A percentile compares a stretch with the other conserved stretches of the same genome.
Evolutionary conservation across 1,140 invertebrate species (phyloP).

Genomic region (Nasonia longicornis): DNA sequence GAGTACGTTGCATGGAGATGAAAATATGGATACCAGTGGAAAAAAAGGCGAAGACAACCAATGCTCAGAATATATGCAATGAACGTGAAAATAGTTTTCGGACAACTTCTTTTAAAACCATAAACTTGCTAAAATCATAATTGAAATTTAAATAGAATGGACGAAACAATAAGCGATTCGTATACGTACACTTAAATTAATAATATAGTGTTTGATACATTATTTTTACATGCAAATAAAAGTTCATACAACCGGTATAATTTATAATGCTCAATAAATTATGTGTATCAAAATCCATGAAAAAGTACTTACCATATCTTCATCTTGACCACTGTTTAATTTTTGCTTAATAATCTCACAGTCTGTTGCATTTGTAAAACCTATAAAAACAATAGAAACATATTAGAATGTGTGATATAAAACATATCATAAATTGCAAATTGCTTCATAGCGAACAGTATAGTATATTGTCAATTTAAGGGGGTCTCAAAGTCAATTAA

Average conservation of each 20-base stretch:
- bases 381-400: conserved; percentile 45
- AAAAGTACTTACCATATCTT: conserved; percentile 57
- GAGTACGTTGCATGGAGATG: conserved; percentile 80
- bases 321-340: conserved; percentile 60
- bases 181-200: too few relatives aligned
- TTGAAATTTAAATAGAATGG: not conserved
- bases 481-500: too few relatives aligned
- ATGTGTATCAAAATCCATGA: not conserved
- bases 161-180: too few relatives aligned
- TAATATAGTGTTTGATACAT: too few relatives aligned
- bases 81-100: conserved; percentile 72
- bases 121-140: conserved; percentile 70
- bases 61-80: conserved; percentile 75
- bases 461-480: not conserved
- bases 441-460: not conserved
- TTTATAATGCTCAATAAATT: not conserved
- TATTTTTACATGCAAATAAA: too few relatives aligned
- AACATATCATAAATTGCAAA: too few relatives aligned
- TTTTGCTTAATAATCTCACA: conserved; percentile 59
- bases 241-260: not conserved
- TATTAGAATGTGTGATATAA: too few relatives aligned
- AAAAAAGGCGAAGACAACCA: conserved; percentile 83
- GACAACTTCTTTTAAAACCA: conserved; percentile 72
- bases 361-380: conserved; percentile 58
- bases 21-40: conserved; percentile 89